Base-by-base conservation (phyloP, 2,113 vertebrate genomes). In the Dromaius novaehollandiae region DNA sequence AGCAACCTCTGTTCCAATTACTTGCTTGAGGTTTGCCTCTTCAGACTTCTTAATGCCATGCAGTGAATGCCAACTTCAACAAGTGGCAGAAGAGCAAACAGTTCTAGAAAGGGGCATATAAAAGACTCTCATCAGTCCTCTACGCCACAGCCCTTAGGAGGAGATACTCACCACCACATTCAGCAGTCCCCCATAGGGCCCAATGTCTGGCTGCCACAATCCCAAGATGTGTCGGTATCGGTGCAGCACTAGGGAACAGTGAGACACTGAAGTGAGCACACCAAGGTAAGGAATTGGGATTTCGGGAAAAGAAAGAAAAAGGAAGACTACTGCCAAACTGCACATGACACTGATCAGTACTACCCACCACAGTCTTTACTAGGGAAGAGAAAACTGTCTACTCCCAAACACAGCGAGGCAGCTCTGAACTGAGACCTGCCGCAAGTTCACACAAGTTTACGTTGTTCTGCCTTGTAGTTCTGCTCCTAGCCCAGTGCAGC, bases 141-240 rank as follows among this genome's bases (percentile, higher is more conserved):
- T 0, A 34, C 30, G 21, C 21, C 30, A 4, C 8, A 74, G 32
- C 1, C 24, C 50, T n/a, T 2, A 3, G 82, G 6, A 8, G 0
- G 38, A 89, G 38, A 46, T 25, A 13, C 34, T 75, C 60, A 98
- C 99, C 99, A 99, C 99, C 86, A 99, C 99, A 3, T 99, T 99
- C n/a, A 99, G 98, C 91, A 99, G 98, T 94, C 99, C 99, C 68
- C 99, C 99, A 1, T 99, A 99, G 2, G 99, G 99, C 71, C 99
- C 99, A 2, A 99, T 99, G 95, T 99, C 99, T 2, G 99, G 99
- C 97, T 99, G 99, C 99, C 99, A 99, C n/a, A 99, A 65, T 0
- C 99, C 99, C 98, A 99, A 93, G 90, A 99, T 99, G 86, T 99
- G 98, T 91, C 99, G 98, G 95, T 99, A 99, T 1, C 99, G 99